These are phyloP conservation scores for Carcharodon carcharias DNA, from an alignment of 2,797 vertebrate genomes.

Conservation along the genomic window DNA sequence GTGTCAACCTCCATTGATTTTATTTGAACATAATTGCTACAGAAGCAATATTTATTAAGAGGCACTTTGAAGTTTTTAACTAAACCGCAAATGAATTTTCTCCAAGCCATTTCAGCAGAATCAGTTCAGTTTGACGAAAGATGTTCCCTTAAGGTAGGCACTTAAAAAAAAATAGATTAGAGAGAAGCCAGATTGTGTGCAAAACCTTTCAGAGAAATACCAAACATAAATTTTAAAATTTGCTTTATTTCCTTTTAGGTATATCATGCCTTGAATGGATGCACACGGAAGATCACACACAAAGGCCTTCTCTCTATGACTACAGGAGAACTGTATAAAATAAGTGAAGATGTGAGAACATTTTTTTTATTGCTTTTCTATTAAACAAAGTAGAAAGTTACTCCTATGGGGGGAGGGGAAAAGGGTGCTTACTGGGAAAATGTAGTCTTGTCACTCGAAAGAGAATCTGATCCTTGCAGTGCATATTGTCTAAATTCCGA, in stretches of 20 bases:
- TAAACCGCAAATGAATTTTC: slow-evolving; percentile 18
- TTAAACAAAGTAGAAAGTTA: neutral
- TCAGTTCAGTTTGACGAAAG: neutral
- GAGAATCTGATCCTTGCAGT: neutral
- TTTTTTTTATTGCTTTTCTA: slow-evolving; percentile 18
- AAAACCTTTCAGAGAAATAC: neutral
- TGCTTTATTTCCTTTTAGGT: slow-evolving; percentile 43
- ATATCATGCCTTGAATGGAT: slow-evolving; percentile 45
- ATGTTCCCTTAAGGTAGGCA: neutral
- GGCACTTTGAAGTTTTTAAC: neutral
- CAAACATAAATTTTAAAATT: neutral
- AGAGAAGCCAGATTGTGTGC: neutral
- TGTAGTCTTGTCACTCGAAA: neutral
- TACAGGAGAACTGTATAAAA: slow-evolving; percentile 42
- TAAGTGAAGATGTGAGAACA: slow-evolving; percentile 45
- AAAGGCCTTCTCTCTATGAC: slow-evolving; percentile 49
- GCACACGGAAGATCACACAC: slow-evolving; percentile 48
- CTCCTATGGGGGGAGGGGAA: neutral
- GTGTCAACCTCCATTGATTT: slow-evolving; percentile 21
- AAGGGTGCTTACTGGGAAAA: neutral
- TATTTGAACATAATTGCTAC: slow-evolving; percentile 30
- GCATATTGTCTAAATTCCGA: neutral
- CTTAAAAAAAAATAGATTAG: neutral
- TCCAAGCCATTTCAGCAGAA: neutral
- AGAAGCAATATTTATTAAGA: slow-evolving; percentile 17